phyloP scores from a whole-genome alignment of 2,113 vertebrate species.

The Progne subis region DNA sequence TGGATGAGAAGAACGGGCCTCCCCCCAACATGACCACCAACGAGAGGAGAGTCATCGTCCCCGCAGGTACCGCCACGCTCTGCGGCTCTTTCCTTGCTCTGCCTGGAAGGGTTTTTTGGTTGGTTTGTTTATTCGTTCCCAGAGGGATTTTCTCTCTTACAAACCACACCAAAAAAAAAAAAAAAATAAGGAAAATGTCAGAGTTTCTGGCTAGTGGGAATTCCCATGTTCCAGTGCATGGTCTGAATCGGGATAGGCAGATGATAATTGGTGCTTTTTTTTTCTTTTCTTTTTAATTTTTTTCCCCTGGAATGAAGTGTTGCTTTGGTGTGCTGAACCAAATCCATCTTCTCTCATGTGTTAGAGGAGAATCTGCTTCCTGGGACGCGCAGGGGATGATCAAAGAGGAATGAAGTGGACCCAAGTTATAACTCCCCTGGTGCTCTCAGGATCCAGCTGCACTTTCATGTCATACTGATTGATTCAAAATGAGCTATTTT shows the following conservation, averaged over 20 bases:
- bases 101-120: background rate
- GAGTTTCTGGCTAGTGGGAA: background rate
- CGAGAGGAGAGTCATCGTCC: slow-evolving; percentile 97
- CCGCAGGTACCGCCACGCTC: slow-evolving; percentile 85
- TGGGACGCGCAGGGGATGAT: background rate
- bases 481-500: slow-evolving; percentile 27
- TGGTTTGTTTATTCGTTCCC: background rate
- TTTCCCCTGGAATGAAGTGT: background rate
- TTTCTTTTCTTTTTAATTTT: background rate
- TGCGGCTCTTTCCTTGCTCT: background rate
- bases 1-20: slow-evolving; percentile 95
- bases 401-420: background rate
- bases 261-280: background rate
- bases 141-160: background rate
- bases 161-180: background rate
- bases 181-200: background rate
- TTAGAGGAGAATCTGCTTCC: background rate
- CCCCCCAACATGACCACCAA: slow-evolving; percentile 99
- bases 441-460: slow-evolving; percentile 1
- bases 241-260: background rate
- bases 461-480: background rate
- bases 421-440: background rate
- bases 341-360: background rate
- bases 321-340: background rate
- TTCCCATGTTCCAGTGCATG: background rate